Percentiles rank a stretch among this genome's conserved stretches.
These are phyloP conservation scores for Elysia chlorotica DNA, from an alignment of 1,140 invertebrate genomes.

Conservation along the genomic window DNA sequence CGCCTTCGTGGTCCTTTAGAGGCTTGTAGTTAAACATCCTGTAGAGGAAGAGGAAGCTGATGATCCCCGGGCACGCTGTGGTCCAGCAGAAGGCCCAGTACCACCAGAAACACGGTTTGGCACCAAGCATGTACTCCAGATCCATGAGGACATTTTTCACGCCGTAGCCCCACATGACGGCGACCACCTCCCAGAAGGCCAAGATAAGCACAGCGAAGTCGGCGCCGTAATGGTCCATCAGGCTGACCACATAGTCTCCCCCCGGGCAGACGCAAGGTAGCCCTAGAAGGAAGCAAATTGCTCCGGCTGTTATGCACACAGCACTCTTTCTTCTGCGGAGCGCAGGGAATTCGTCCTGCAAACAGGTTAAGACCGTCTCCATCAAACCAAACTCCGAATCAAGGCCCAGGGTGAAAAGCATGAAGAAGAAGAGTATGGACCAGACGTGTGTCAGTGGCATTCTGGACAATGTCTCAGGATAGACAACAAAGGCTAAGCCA, in stretches of 20 bases:
- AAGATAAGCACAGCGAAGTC: slow-evolving; percentile 61
- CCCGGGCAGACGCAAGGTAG: slow-evolving; percentile 42
- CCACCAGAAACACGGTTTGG: slow-evolving; percentile 27
- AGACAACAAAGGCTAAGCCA: slow-evolving; percentile 83
- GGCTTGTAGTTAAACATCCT: slow-evolving; percentile 30
- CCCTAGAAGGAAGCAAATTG: slow-evolving; percentile 33
- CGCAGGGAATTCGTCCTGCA: slow-evolving; percentile 72
- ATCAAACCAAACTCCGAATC: slow-evolving; percentile 87
- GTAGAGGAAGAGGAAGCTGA: slow-evolving; percentile 35
- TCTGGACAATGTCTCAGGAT: slow-evolving; percentile 81
- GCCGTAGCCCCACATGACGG: slow-evolving; percentile 64
- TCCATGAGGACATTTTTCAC: slow-evolving; percentile 29
- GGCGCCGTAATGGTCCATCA: slow-evolving; percentile 63
- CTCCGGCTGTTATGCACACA: slow-evolving; percentile 33
- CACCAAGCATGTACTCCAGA: slow-evolving; percentile 45
- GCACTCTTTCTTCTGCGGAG: slow-evolving; percentile 33
- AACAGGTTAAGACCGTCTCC: slow-evolving; percentile 75
- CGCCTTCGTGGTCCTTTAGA: slow-evolving; percentile 21
- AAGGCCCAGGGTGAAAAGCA: slow-evolving; percentile 90
- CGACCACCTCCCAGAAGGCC: slow-evolving; percentile 60
- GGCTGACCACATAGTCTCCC: slow-evolving; percentile 59
- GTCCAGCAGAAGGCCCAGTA: slow-evolving; percentile 42
- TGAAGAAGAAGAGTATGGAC: slow-evolving; percentile 86
- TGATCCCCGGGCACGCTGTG: slow-evolving; percentile 33
- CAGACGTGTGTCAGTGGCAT: slow-evolving; percentile 80